Base-by-base conservation (phyloP, 2,113 vertebrate species). In the Cyphomyrus plagiostoma region DNA sequence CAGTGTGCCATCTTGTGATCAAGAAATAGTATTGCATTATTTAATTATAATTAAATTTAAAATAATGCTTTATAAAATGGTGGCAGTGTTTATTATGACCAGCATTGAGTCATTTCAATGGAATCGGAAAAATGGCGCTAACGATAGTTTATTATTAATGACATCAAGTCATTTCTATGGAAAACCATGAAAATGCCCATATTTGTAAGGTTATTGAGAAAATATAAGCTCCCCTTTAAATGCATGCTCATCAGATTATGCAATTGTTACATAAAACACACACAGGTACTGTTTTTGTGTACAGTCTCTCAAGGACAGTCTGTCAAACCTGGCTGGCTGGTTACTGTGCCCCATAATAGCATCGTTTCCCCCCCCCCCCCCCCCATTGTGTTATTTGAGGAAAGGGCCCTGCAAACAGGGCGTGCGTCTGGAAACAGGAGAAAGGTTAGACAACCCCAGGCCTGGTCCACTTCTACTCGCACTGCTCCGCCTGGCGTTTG, bases 1-100 rank as follows among this genome's bases (percentile, higher is more conserved):
- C 90, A 90, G 90, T 89, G 17, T 91, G 90, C 92, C 92, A 91
- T 90, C 93, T 93, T 91, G 92, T 93, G 93, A 74, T 53, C 3
- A 66, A 89, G 70, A 42, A 50, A 26, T 0, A 23, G 89, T 89
- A 92, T 88, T 90, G 70, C 91, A 92, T 11, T 56, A 50, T 82
- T 23, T 66, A 49, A 88, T 74, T 88, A 88, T 74, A 46, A 74
- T 88, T 88, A 26, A n/a, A 58, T 74, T 21, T 66, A 45, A 88
- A 80, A 46, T 82, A 82, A 82, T n/a, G 82, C 35, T 45, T n/a
- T 48, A 4, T 84, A 48, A 45, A 45, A 45, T 48, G 45, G 82
- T 48, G 39, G 21, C 42, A 48, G 45, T 84, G 30, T 42, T 30
- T 80, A 80, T 42, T 80, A 80, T 80, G 30, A 19, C 13, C 35